A percentile compares a stretch with the other conserved stretches of the same genome.
Evolutionary conservation across 2,113 vertebrate species (phyloP).

Genomic region (Daboia siamensis): DNA sequence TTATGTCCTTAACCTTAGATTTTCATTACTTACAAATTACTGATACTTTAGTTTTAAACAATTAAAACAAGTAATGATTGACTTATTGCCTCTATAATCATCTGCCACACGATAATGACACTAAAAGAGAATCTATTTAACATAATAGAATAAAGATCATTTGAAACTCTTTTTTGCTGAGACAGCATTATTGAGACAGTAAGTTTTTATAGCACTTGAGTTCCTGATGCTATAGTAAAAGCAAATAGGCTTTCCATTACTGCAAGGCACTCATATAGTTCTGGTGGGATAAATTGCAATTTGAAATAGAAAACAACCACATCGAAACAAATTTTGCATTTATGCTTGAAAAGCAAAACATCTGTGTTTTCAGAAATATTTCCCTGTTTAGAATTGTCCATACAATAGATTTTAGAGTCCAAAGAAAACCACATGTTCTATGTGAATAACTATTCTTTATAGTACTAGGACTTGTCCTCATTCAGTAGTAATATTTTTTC

Average conservation of each 20-base stretch:
- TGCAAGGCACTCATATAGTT: constrained; percentile 55
- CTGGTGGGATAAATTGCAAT: constrained; percentile 49
- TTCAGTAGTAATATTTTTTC: neutral
- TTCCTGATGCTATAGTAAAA: constrained; percentile 64
- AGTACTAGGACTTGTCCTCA: neutral
- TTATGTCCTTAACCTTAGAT: constrained; percentile 48
- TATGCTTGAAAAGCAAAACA: constrained; percentile 31
- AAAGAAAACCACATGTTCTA: neutral
- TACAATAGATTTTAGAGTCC: neutral
- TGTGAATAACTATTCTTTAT: neutral
- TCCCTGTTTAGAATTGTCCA: neutral
- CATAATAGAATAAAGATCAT: constrained; percentile 62
- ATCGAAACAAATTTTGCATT: constrained; percentile 35
- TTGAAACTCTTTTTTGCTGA: constrained; percentile 64
- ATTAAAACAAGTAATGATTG: constrained; percentile 67
- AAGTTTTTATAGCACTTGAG: constrained; percentile 61
- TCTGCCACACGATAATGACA: constrained; percentile 58
- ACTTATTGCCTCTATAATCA: constrained; percentile 57
- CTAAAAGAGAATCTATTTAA: constrained; percentile 54
- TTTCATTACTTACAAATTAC: constrained; percentile 62
- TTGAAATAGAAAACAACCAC: constrained; percentile 59
- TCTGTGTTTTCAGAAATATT: neutral
- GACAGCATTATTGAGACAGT: constrained; percentile 61
- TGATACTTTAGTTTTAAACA: constrained; percentile 57
- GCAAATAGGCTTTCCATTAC: constrained; percentile 68